These are phyloP conservation scores for Drosophila grimshawi DNA, from an alignment of 1,140 invertebrate species.

Conservation along the genomic window DNA sequence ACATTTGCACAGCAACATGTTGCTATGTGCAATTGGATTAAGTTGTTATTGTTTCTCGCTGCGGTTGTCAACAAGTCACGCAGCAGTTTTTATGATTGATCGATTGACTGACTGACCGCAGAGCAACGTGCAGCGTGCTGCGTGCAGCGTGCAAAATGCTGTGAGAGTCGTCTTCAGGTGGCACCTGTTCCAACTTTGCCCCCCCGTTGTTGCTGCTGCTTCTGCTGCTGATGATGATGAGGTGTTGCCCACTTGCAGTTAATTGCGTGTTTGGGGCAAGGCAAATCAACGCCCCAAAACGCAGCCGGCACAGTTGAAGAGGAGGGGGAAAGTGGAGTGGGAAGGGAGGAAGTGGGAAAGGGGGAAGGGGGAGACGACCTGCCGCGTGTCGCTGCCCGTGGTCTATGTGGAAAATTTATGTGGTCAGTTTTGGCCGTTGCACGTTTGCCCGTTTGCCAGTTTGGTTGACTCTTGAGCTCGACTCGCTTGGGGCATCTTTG, in stretches of 20 bases:
- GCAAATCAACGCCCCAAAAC: constrained; percentile 66
- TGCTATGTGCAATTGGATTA: constrained; percentile 17
- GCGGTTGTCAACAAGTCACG: constrained; percentile 37
- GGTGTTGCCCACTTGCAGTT: constrained; percentile 76
- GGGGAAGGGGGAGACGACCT: constrained; percentile 24
- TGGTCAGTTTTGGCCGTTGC: constrained; percentile 52
- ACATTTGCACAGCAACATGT: constrained; percentile 2
- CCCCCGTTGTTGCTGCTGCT: neutral
- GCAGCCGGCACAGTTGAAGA: constrained; percentile 26
- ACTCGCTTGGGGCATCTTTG: constrained; percentile 43
- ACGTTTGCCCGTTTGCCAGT: neutral
- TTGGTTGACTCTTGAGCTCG: neutral
- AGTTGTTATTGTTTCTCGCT: constrained; percentile 40
- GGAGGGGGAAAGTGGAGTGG: constrained; percentile 39
- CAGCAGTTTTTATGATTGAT: constrained; percentile 39
- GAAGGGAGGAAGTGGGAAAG: too few species aligned
- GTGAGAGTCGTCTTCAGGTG: neutral
- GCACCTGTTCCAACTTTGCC: neutral
- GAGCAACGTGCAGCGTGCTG: constrained; percentile 9
- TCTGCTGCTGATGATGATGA: constrained; percentile 44
- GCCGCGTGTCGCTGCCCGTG: constrained; percentile 48
- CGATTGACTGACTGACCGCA: constrained; percentile 4
- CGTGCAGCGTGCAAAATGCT: constrained; percentile 9
- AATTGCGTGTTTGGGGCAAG: constrained; percentile 72
- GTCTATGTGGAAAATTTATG: constrained; percentile 71